Evolutionary conservation across 2,888 invertebrate genomes (phyloP).

Genomic region (Protula sp.): DNA sequence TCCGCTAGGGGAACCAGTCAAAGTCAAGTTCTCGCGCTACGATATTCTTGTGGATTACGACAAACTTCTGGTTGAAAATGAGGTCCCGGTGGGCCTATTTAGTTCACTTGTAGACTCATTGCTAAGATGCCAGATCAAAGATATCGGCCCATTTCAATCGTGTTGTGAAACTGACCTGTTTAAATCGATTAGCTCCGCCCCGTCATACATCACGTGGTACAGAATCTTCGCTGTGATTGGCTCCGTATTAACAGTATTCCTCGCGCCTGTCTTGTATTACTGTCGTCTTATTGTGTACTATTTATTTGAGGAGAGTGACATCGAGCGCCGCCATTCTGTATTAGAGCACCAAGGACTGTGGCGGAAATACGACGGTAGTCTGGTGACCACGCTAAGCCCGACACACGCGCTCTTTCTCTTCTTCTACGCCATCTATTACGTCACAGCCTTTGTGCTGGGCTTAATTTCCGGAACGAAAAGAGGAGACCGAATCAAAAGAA

Average conservation of each 20-base stretch:
- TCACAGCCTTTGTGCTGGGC: conserved; percentile 35
- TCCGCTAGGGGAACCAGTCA: conserved; percentile 8
- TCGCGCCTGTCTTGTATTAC: conserved; percentile 45
- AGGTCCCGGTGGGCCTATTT: conserved; percentile 23
- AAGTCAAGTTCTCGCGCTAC: conserved; percentile 16
- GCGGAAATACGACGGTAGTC: conserved; percentile 31
- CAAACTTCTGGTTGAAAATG: conserved; percentile 24
- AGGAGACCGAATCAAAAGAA: conserved; percentile 31
- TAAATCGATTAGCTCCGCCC: conserved; percentile 10
- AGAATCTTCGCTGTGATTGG: conserved; percentile 31
- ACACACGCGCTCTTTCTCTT: conserved; percentile 40
- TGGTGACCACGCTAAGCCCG: conserved; percentile 44
- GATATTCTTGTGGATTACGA: conserved; percentile 25
- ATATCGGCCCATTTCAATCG: conserved; percentile 39
- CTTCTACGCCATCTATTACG: conserved; percentile 39
- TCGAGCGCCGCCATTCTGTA: conserved; percentile 26
- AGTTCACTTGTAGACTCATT: conserved; percentile 12
- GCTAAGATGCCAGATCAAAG: conserved; percentile 41
- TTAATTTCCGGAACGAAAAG: conserved; percentile 21
- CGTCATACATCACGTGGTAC: conserved; percentile 17
- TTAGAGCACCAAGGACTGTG: conserved; percentile 24
- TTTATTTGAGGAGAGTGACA: conserved; percentile 39
- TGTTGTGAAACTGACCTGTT: conserved; percentile 38
- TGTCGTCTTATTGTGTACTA: conserved; percentile 41
- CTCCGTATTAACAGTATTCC: conserved; percentile 29